These are phyloP conservation scores for Crambe crambe DNA, from an alignment of 37 sponge, comb jelly and placozoan species.

Conservation along the genomic window DNA sequence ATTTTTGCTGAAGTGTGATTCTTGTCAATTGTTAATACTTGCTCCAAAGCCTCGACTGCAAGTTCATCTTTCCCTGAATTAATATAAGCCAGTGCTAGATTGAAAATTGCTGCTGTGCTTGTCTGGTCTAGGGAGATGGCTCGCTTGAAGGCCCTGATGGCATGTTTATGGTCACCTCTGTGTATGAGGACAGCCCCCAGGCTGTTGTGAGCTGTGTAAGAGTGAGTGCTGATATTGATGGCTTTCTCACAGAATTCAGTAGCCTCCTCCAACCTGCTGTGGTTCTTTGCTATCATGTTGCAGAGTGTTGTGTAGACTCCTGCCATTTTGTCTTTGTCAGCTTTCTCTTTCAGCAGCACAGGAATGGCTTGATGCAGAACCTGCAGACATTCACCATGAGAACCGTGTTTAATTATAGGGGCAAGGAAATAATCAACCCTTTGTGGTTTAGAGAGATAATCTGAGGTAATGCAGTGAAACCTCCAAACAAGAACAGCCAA, in stretches of 20 bases:
- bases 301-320: constrained; percentile 6
- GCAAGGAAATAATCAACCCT: too few species aligned
- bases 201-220: constrained; percentile 15
- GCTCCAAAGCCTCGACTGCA: background rate
- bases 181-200: constrained; percentile 59
- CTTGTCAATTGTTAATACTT: background rate
- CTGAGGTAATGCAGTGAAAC: too few species aligned
- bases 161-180: constrained; percentile 38
- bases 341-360: background rate
- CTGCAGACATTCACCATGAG: too few species aligned
- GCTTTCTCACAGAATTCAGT: background rate
- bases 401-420: too few species aligned
- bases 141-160: constrained; percentile 19
- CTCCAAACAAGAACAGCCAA: too few species aligned
- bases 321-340: constrained; percentile 15
- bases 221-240: background rate
- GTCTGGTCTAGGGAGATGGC: constrained; percentile 28
- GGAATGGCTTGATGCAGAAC: background rate
- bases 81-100: constrained; percentile 24
- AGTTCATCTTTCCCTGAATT: background rate
- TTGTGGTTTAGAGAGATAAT: too few species aligned
- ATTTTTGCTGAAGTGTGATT: background rate
- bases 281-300: background rate
- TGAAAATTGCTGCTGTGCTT: constrained; percentile 47
- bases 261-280: constrained; percentile 8